Evolutionary conservation across 2,797 vertebrate genomes (phyloP).

Genomic region (Rachycentron canadum): DNA sequence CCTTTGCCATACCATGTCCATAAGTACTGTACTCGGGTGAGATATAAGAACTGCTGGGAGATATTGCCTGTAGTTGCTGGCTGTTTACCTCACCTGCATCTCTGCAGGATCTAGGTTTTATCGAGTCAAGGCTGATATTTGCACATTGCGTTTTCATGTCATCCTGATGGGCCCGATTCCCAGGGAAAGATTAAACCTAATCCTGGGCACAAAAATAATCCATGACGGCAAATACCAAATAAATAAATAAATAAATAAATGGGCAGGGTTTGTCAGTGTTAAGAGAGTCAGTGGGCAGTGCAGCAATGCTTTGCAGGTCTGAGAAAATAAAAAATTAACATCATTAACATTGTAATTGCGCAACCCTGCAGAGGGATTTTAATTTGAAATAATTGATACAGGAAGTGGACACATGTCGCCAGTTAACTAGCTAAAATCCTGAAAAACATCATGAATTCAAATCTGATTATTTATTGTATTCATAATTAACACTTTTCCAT

Average conservation of each 20-base stretch:
- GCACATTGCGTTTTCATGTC: conserved; percentile 50
- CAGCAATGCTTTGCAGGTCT: neutral
- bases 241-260: conserved; percentile 23
- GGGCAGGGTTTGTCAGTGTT: conserved; percentile 15
- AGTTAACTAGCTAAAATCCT: too few relatives aligned
- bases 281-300: conserved; percentile 1
- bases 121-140: conserved; percentile 42
- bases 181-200: conserved; percentile 55
- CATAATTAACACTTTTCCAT: too few relatives aligned
- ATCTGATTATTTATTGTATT: too few relatives aligned
- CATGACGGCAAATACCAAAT: conserved; percentile 48
- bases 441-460: too few relatives aligned
- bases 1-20: conserved; percentile 45
- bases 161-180: conserved; percentile 49
- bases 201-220: conserved; percentile 55
- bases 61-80: conserved; percentile 22
- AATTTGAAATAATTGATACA: too few relatives aligned
- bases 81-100: conserved; percentile 35
- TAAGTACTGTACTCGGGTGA: conserved; percentile 31
- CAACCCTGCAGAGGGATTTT: too few relatives aligned
- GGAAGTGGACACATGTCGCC: too few relatives aligned
- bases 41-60: conserved; percentile 14
- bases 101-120: conserved; percentile 23
- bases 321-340: neutral
- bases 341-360: too few relatives aligned